Evolutionary conservation across 1,140 invertebrate species (phyloP).

Genomic region (Drosophila punjabiensis): DNA sequence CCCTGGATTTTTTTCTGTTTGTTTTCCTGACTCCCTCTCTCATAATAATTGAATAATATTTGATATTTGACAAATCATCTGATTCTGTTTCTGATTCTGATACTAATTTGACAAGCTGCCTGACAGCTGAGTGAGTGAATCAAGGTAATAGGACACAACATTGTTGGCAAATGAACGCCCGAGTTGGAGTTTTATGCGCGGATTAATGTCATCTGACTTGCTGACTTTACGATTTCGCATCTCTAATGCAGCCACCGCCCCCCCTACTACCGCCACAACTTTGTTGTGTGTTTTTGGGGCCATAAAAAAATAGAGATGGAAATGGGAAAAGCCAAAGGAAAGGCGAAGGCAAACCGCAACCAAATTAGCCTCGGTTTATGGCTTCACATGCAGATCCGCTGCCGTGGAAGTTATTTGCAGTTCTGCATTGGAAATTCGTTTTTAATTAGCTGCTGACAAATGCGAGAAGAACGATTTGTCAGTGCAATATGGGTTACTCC

Average conservation of each 20-base stretch:
- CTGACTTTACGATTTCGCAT: slow-evolving; percentile 60
- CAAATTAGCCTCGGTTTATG: slow-evolving; percentile 78
- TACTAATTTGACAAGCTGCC: slow-evolving; percentile 79
- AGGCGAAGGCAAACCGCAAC: slow-evolving; percentile 31
- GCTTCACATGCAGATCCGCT: slow-evolving; percentile 53
- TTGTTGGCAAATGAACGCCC: slow-evolving; percentile 40
- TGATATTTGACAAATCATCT: slow-evolving; percentile 80
- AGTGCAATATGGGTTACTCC: slow-evolving; percentile 62
- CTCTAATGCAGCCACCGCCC: slow-evolving; percentile 39
- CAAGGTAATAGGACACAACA: slow-evolving; percentile 50
- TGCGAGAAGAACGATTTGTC: slow-evolving; percentile 34
- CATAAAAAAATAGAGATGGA: slow-evolving; percentile 63
- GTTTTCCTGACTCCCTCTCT: slow-evolving; percentile 24
- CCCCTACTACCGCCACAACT: slow-evolving; percentile 50
- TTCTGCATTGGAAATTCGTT: slow-evolving; percentile 71
- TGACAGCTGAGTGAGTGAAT: slow-evolving; percentile 54
- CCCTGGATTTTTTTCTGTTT: slow-evolving; percentile 14
- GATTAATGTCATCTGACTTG: slow-evolving; percentile 69
- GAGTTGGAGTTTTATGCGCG: slow-evolving; percentile 51
- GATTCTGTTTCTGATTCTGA: slow-evolving; percentile 40
- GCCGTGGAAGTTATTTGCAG: slow-evolving; percentile 68
- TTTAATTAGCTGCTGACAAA: slow-evolving; percentile 83
- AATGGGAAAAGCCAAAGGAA: slow-evolving; percentile 22
- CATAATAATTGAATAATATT: slow-evolving; percentile 85
- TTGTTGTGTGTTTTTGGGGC: slow-evolving; percentile 57